Conservation (phyloP, 1,140 invertebrate genomes). For the Drosophila nigromelanica region DNA sequence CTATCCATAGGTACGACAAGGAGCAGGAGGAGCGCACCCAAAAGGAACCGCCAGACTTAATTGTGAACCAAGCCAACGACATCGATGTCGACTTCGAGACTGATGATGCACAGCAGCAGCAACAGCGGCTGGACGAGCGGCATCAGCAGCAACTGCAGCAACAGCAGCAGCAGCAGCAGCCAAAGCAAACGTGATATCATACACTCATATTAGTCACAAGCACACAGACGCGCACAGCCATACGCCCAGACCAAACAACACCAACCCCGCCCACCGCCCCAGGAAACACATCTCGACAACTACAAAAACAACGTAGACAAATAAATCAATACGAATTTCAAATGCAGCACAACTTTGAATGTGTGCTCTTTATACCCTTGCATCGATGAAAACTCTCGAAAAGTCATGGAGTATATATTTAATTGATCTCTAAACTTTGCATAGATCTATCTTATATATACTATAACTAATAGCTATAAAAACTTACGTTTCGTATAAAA, state of each 20-base stretch:
- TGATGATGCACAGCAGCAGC: not conserved
- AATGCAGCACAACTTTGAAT: not conserved
- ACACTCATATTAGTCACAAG: not conserved
- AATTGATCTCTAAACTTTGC: too few relatives aligned
- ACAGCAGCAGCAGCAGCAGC: not conserved
- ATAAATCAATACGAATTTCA: too few relatives aligned
- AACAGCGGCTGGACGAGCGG: too few relatives aligned
- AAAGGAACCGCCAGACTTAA: constrained; percentile 62
- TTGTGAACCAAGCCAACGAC: constrained; percentile 41
- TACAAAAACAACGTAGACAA: not conserved
- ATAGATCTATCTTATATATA: too few relatives aligned
- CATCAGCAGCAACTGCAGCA: not conserved
- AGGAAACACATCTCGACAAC: not conserved
- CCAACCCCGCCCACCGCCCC: constrained; percentile 17
- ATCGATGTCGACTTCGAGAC: constrained; percentile 10
- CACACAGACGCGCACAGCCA: not conserved
- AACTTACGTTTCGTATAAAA: too few relatives aligned
- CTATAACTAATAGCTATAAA: too few relatives aligned
- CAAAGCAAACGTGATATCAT: constrained; percentile 31
- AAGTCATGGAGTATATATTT: not conserved
- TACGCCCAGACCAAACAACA: not conserved
- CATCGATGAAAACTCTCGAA: too few relatives aligned
- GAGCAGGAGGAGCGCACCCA: constrained; percentile 22
- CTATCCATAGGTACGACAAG: constrained; percentile 27
- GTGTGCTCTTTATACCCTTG: not conserved